Base-by-base conservation (phyloP, 2,888 invertebrate genomes). In the Melanotus villosus region DNA sequence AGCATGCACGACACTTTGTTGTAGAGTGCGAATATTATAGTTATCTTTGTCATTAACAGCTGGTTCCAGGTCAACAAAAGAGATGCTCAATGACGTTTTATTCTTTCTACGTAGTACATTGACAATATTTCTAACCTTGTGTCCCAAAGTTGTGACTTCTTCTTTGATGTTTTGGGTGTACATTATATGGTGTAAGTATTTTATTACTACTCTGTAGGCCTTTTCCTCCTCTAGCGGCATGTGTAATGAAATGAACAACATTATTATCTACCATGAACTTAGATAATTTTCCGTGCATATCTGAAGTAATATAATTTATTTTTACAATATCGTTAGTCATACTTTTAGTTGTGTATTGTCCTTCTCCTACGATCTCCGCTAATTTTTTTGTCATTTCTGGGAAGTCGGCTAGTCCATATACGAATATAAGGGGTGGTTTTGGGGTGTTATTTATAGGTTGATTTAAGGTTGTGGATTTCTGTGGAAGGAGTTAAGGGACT, bases 11-110 rank as follows among this genome's bases (percentile, higher is more conserved):
- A 36, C 63, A 5, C 36, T 50, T 7, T 36, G 10, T 7, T 58
- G 38, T 19, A 65, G 57, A 4, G 43, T 32, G 43, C 26, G 12
- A 34, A 58, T 10, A 21, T 65, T 23, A 14, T 58, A 65, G 2
- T 56, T 65, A 9, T 56, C 30, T 38, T 64, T 65, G 45, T 56
- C 56, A 41, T 56, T 41, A 18, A 56, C 45, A 7, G 26, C 9
- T 19, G 64, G 64, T 54, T 64, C 64, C 14, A 38, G 41, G 19
- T 60, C 60, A 14, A 60, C 45, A 30, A 54, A 64, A 36, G 30
- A 41, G 21, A 41, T 19, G 14, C 10, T 47, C 10, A 62, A 19
- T 9, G 62, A 43, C 32, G 26, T 26, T 26, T 26, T 26, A 26
- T 26, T 45, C 16, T 32, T 43, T 56, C 6, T 7, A 7, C 10